Evolutionary conservation across 1,140 invertebrate genomes (phyloP), one percentile per base, ranked within the genome.

Genomic region (Cataglyphis hispanica): DNA sequence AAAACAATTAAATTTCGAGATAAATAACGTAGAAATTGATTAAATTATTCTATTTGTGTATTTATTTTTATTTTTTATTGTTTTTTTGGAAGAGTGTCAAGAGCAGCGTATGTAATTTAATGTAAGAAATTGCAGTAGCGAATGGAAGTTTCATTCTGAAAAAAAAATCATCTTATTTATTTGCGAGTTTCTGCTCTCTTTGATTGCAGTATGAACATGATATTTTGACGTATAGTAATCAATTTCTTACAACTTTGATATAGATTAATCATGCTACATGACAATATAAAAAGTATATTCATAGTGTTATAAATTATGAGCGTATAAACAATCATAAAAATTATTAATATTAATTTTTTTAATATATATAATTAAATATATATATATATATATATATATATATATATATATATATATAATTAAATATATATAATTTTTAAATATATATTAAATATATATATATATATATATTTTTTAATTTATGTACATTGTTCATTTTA

Each of bases 131-230:
- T 19, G 46, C 46, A 43, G 25, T 40, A 37, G 34, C 13, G 11
- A 46, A 27, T 27, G 50, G 5, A 67, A 25, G 19, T 58, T 46
- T 13, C 3, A 34, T 46, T 46, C 27, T 46, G 77, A 34, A 72
- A 81, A 25, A 40, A 56, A 25, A 43, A 34, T 83, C 16, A n/a
- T 78, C 40, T 78, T 34, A 0, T 63, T 72, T 74, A 53, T 58
- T 72, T 31, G 67, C 25, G n/a, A 37, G 40, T 40, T 83, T 72
- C 34, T 53, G 53, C 10, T 83, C 13, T 83, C 74, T 19, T 74
- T 61, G 50, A 60, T 72, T 72, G 53, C 78, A 69, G 37, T 37
- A 70, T 53, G 66, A 61, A 74, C 34, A 40, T 74, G 40, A 83
- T 37, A 69, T 8, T 25, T 2, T 13, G n/a, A 46, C 40, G 16